These are phyloP conservation scores for Harpalus rufipes DNA, from an alignment of 2,888 invertebrate species.

Conservation along the genomic window DNA sequence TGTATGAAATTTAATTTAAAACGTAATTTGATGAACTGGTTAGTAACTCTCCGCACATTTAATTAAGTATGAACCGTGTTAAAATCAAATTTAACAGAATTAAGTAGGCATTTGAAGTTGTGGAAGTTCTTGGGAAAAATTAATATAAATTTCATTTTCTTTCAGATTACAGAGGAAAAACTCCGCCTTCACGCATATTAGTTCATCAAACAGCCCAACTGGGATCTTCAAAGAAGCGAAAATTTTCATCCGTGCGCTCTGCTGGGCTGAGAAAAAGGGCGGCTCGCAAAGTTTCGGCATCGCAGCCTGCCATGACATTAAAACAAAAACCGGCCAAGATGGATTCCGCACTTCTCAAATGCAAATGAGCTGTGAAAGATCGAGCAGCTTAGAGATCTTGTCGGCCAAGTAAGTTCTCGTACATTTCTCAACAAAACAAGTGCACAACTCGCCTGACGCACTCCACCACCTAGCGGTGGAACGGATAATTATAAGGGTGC, in stretches of 20 bases:
- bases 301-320: constrained; percentile 72
- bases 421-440: constrained; percentile 68
- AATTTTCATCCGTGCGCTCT: constrained; percentile 48
- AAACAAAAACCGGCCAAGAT: constrained; percentile 75
- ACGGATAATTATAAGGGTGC: constrained; percentile 74
- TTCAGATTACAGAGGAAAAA: constrained; percentile 38
- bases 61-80: constrained; percentile 5
- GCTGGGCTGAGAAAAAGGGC: constrained; percentile 52
- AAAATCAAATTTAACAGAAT: constrained; percentile 20
- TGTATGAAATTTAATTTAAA: background rate
- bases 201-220: constrained; percentile 53
- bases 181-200: constrained; percentile 53
- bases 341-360: constrained; percentile 76
- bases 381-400: constrained; percentile 73
- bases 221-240: constrained; percentile 51
- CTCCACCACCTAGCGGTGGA: constrained; percentile 73
- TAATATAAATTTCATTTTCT: constrained; percentile 51
- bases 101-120: constrained; percentile 14
- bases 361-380: constrained; percentile 78
- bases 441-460: constrained; percentile 72
- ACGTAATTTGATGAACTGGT: background rate
- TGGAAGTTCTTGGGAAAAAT: constrained; percentile 33
- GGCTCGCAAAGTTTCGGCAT: constrained; percentile 31
- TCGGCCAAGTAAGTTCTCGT: constrained; percentile 61
- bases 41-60: background rate